Evolutionary conservation across 2,797 vertebrate genomes (phyloP), one percentile per base, ranked within the genome.

Genomic region (Loriculus beryllinus): DNA sequence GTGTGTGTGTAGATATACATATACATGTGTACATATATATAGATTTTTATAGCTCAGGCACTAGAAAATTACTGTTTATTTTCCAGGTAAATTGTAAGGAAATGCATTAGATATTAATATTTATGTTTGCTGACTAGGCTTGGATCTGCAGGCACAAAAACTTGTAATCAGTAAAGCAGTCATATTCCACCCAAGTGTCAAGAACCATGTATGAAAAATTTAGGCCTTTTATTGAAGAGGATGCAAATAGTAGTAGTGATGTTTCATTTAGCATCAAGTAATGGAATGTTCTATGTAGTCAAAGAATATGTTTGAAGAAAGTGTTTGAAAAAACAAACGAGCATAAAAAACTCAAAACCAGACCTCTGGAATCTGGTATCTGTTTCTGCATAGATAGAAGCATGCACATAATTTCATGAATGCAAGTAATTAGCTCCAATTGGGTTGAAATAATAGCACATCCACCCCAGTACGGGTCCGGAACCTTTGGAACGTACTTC

Each of bases 261-360:
- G 23, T 35, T 76, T 76, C 23, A 22, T 43, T 47, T 63, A 14
- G 33, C 21, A 21, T 37, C 14, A 62, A 18, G 31, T 57, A 70
- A 49, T 9, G 14, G 31, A 56, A 42, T 11, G 5, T 26, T 64
- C 26, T 7, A 28, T 9, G 45, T 39, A 31, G 10, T 75, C 4
- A 16, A 54, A 52, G 11, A 31, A 48, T 52, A 33, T 9, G 3
- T 25, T 48, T 69, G 45, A 39, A 69, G 33, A 60, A 74, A 18
- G 12, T 35, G 9, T 48, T 67, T 63, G 39, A 54, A 72, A 19
- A 59, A 49, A 6, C 4, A 69, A 47, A 3, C 4, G 11, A 62
- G 10, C 8, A n/a, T 14, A 22, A 4, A 39, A 47, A 12, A 1
- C 11, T 4, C 5, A 8, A 18, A 31, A 23, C 4, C 33, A 51